These are phyloP conservation scores for Metellina segmentata DNA, from an alignment of 2,888 invertebrate species.

Conservation along the genomic window DNA sequence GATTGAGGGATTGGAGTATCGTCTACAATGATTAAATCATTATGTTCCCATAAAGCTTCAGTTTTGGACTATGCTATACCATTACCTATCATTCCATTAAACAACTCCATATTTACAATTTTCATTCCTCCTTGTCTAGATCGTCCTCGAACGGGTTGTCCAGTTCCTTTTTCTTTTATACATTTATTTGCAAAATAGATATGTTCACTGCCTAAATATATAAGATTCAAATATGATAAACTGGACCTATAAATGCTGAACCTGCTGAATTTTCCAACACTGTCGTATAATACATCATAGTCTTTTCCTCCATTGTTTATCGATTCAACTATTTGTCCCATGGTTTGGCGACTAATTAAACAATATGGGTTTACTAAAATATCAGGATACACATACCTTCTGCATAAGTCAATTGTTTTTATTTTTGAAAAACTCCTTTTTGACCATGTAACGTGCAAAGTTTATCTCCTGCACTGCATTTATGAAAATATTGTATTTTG, in stretches of 20 bases:
- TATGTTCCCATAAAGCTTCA: constrained; percentile 42
- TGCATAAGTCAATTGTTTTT: not conserved
- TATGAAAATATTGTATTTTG: constrained; percentile 8
- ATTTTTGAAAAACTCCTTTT: constrained; percentile 50
- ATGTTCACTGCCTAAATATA: constrained; percentile 59
- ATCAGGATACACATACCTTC: constrained; percentile 38
- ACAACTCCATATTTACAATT: constrained; percentile 52
- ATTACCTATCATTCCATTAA: constrained; percentile 36
- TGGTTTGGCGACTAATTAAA: constrained; percentile 32
- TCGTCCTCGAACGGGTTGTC: constrained; percentile 45
- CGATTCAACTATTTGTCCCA: constrained; percentile 44
- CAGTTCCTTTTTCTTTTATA: constrained; percentile 35
- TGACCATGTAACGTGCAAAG: constrained; percentile 54
- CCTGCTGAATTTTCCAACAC: not conserved
- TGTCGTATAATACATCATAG: constrained; percentile 3
- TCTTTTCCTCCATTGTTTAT: constrained; percentile 19
- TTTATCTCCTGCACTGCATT: constrained; percentile 53
- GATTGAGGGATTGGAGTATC: constrained; percentile 33
- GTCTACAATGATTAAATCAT: constrained; percentile 20
- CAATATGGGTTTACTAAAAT: constrained; percentile 34
- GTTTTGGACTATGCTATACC: constrained; percentile 12
- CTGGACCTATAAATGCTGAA: not conserved
- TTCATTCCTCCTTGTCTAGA: constrained; percentile 55
- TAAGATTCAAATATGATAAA: constrained; percentile 32
- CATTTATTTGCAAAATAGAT: constrained; percentile 38